A percentile compares a stretch with the other conserved stretches of the same genome.
Evolutionary conservation across 1,140 invertebrate genomes (phyloP).

Genomic region (Eriosoma lanigerum): DNA sequence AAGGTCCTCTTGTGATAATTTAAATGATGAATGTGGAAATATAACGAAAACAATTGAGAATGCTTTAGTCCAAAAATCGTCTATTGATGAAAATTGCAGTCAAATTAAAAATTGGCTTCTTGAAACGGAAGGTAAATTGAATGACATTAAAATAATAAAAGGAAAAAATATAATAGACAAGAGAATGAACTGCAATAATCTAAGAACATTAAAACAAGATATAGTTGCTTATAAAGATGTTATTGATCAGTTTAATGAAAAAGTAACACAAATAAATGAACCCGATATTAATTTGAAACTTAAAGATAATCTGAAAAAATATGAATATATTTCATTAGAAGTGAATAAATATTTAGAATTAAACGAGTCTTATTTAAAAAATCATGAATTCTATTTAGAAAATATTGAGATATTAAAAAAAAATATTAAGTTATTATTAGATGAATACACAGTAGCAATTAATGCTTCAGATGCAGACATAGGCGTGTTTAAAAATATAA

Average conservation of each 20-base stretch:
- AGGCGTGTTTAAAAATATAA: constrained; percentile 72
- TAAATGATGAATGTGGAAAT: constrained; percentile 80
- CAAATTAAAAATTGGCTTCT: constrained; percentile 78
- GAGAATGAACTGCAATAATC: constrained; percentile 77
- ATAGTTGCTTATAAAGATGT: constrained; percentile 77
- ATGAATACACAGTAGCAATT: constrained; percentile 71
- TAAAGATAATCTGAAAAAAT: constrained; percentile 58
- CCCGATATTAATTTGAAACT: constrained; percentile 73
- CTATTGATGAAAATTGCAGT: constrained; percentile 84
- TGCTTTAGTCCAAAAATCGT: constrained; percentile 81
- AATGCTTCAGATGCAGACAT: constrained; percentile 74
- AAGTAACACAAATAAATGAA: constrained; percentile 69
- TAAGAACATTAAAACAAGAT: constrained; percentile 77
- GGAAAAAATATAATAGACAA: constrained; percentile 80
- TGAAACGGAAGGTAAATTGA: constrained; percentile 68
- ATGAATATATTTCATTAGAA: neutral
- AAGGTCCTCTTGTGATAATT: constrained; percentile 78
- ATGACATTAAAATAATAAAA: constrained; percentile 68
- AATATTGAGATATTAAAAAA: constrained; percentile 74
- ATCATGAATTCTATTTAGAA: constrained; percentile 81
- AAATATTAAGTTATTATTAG: constrained; percentile 70
- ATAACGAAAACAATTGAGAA: constrained; percentile 84
- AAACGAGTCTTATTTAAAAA: constrained; percentile 70
- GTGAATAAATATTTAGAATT: constrained; percentile 31
- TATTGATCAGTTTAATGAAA: constrained; percentile 74